These are phyloP conservation scores for Cactoblastis cactorum DNA, from an alignment of 2,888 invertebrate genomes.

Conservation along the genomic window DNA sequence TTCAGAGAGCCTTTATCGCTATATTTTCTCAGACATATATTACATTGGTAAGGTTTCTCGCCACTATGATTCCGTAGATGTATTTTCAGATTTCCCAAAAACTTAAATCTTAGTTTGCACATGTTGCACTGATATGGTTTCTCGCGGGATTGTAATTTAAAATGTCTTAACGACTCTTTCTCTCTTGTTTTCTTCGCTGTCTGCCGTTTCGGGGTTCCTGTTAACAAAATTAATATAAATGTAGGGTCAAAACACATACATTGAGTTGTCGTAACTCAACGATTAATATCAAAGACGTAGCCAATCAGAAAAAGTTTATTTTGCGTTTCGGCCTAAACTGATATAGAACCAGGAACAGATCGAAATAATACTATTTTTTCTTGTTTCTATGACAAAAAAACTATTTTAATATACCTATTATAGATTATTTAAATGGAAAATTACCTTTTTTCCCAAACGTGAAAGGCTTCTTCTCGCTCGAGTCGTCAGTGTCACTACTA, in stretches of 20 bases:
- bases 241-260: no score
- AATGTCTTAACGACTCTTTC: neutral
- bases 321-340: no score
- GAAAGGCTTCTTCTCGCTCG: neutral
- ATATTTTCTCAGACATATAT: slow-evolving; percentile 1
- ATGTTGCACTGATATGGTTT: slow-evolving; percentile 19
- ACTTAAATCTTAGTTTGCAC: slow-evolving; percentile 14
- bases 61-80: slow-evolving; percentile 4
- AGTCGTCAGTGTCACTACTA: neutral
- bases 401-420: neutral
- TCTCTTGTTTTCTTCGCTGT: neutral
- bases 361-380: neutral
- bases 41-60: slow-evolving; percentile 11
- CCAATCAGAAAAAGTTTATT: neutral
- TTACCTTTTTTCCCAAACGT: neutral
- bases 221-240: neutral
- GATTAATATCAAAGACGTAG: neutral
- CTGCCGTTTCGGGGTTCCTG: neutral
- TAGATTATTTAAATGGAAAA: neutral
- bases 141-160: slow-evolving; percentile 16
- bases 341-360: no score
- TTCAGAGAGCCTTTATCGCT: slow-evolving; percentile 3
- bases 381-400: neutral
- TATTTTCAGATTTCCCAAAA: slow-evolving; percentile 2
- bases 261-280: no score